phyloP scores from a whole-genome alignment of 2,113 vertebrate species.

The Rhinoptilus africanus region DNA sequence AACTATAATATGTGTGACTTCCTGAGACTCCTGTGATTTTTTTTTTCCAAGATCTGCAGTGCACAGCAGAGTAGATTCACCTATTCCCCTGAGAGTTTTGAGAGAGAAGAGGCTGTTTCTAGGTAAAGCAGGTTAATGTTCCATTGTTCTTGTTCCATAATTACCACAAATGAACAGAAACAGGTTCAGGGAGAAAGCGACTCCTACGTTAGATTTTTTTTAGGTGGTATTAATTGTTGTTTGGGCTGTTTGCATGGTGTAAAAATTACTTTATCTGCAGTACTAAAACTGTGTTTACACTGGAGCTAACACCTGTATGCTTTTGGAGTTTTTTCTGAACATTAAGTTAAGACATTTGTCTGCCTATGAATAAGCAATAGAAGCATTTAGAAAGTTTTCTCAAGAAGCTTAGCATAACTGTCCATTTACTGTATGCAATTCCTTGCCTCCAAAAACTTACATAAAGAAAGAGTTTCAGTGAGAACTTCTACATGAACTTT shows the following conservation, averaged over 20 bases:
- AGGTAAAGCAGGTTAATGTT: not conserved
- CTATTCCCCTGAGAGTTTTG: not conserved
- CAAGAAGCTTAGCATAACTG: not conserved
- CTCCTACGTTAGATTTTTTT: not conserved
- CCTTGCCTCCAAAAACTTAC: not conserved
- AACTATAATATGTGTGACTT: not conserved
- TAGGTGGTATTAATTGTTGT: not conserved
- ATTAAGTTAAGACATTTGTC: not conserved
- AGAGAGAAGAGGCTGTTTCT: not conserved
- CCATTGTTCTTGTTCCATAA: fast-evolving
- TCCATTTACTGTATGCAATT: not conserved
- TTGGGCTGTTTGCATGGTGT: not conserved
- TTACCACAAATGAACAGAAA: not conserved
- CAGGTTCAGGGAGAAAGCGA: not conserved
- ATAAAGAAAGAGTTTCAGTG: not conserved
- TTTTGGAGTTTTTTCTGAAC: not conserved
- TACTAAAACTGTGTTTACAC: not conserved
- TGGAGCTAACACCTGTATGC: not conserved
- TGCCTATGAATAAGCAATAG: not conserved
- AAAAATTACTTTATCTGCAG: not conserved
- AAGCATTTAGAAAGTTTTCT: not conserved
- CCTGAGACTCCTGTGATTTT: not conserved
- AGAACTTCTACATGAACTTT: not conserved
- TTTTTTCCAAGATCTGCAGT: not conserved
- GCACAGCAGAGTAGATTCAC: not conserved